Evolutionary conservation across 2,888 invertebrate genomes (phyloP).

Genomic region (Eristalis tenax): DNA sequence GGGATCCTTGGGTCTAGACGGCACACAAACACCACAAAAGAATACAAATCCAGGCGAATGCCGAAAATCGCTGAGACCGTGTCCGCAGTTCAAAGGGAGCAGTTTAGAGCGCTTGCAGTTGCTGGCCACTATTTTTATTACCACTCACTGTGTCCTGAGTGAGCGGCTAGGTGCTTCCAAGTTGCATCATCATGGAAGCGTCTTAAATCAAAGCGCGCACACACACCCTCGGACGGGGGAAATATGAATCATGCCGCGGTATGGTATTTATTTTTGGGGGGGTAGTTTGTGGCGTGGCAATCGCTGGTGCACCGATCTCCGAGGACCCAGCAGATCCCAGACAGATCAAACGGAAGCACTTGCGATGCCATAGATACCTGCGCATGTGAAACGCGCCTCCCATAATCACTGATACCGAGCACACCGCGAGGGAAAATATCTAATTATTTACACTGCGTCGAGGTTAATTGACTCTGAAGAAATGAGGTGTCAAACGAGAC

Average conservation of each 20-base stretch:
- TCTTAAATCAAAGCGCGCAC: slow-evolving; percentile 44
- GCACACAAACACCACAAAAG: not conserved
- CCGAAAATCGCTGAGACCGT: not conserved
- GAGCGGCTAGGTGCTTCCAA: slow-evolving; percentile 17
- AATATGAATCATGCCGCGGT: slow-evolving; percentile 47
- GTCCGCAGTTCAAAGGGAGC: not conserved
- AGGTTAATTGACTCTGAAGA: slow-evolving; percentile 63
- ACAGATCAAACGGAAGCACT: slow-evolving; percentile 43
- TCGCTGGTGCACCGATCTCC: not conserved
- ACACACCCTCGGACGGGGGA: not conserved
- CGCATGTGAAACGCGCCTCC: not conserved
- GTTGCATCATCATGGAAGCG: slow-evolving; percentile 29
- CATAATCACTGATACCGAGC: not conserved
- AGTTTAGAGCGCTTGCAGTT: not conserved
- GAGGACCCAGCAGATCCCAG: not conserved
- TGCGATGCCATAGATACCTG: slow-evolving; percentile 22
- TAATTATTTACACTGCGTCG: slow-evolving; percentile 64
- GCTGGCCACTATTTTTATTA: slow-evolving; percentile 41
- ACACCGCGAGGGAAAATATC: slow-evolving; percentile 16
- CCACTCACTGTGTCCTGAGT: slow-evolving; percentile 29
- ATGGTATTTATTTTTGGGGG: slow-evolving; percentile 53
- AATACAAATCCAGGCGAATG: not conserved
- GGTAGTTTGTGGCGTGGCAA: not conserved
- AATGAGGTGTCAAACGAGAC: slow-evolving; percentile 64
- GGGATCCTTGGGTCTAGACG: not conserved